Evolutionary conservation across 2,888 invertebrate genomes (phyloP).

Genomic region (Eulithis testata): DNA sequence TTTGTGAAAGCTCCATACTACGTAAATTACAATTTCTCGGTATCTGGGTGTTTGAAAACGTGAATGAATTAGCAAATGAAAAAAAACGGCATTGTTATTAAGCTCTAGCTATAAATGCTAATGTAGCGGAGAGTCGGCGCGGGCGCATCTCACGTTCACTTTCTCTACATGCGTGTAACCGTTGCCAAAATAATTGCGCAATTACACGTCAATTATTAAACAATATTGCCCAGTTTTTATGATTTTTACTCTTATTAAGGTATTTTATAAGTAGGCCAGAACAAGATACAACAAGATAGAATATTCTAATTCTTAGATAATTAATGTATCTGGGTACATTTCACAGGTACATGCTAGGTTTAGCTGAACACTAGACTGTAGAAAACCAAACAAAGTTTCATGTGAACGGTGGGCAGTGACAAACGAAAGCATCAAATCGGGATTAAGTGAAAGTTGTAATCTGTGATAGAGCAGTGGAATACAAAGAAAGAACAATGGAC

Average conservation of each 20-base stretch:
- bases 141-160: constrained; percentile 55
- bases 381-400: constrained; percentile 44
- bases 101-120: constrained; percentile 46
- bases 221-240: constrained; percentile 12
- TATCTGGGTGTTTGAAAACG: constrained; percentile 24
- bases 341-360: constrained; percentile 4
- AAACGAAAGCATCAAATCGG: constrained; percentile 46
- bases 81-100: constrained; percentile 46
- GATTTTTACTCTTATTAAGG: background rate
- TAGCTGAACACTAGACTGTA: constrained; percentile 41
- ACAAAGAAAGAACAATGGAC: constrained; percentile 73
- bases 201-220: constrained; percentile 40
- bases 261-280: background rate
- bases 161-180: constrained; percentile 55
- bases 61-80: constrained; percentile 36
- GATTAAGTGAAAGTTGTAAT: constrained; percentile 77
- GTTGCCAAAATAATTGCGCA: constrained; percentile 54
- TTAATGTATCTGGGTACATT: background rate
- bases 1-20: constrained; percentile 36
- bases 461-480: constrained; percentile 67
- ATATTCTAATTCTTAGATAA: too few relatives aligned
- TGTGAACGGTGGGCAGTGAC: constrained; percentile 49
- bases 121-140: constrained; percentile 49
- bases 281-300: background rate
- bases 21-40: constrained; percentile 32